Percentiles rank a stretch among this genome's conserved stretches.
phyloP scores from a whole-genome alignment of 2,113 vertebrate genomes.

The Misgurnus anguillicaudatus region DNA sequence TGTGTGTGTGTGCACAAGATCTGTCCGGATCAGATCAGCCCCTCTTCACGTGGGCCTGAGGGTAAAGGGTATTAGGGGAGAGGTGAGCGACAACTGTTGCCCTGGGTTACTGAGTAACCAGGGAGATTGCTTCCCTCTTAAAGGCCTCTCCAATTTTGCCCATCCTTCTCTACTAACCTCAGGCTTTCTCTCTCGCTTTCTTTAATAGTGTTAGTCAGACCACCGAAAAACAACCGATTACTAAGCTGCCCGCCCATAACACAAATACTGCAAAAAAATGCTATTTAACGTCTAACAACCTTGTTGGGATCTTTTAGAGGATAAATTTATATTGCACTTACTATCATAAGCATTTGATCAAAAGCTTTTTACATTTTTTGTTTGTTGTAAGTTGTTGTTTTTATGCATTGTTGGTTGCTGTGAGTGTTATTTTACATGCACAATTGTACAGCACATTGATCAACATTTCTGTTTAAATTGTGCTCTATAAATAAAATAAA shows the following conservation, averaged over 20 bases:
- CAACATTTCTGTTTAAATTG: no score
- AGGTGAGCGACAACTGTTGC: constrained; percentile 69
- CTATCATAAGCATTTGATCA: no score
- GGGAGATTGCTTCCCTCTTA: constrained; percentile 54
- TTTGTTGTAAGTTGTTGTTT: no score
- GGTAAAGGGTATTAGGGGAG: constrained; percentile 76
- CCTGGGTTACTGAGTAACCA: constrained; percentile 75
- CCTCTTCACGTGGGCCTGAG: constrained; percentile 71
- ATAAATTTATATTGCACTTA: no score
- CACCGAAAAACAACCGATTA: neutral
- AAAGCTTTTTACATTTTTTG: no score
- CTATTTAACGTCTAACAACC: neutral
- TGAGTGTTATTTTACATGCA: no score
- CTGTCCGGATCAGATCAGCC: constrained; percentile 67
- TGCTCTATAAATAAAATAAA: no score
- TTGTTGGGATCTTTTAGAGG: no score
- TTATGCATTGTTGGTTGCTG: no score
- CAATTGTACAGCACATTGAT: no score
- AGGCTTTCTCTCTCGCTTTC: neutral
- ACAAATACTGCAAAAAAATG: no score
- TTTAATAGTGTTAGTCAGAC: neutral
- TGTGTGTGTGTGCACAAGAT: constrained; percentile 42
- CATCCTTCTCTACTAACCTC: constrained; percentile 21
- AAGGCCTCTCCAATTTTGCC: constrained; percentile 54
- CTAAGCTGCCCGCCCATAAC: neutral